Conservation (phyloP, 2,797 vertebrate species). For the Hydrolagus colliei region DNA sequence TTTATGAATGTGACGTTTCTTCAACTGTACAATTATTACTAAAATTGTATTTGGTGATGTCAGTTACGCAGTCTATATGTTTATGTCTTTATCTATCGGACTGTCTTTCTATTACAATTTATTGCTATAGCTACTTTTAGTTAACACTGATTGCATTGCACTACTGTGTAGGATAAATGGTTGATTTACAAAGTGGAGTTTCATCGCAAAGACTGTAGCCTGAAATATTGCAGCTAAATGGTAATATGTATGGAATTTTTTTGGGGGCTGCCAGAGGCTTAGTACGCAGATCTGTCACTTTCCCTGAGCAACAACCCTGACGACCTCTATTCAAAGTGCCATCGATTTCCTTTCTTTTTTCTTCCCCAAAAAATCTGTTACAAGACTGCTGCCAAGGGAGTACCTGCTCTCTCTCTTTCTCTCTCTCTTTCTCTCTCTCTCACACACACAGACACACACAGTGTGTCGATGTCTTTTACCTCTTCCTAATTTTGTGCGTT, state of each 20-base stretch:
- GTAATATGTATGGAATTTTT: slow-evolving; percentile 66
- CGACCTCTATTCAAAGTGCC: slow-evolving; percentile 77
- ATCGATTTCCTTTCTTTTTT: slow-evolving; percentile 66
- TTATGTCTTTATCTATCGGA: slow-evolving; percentile 19
- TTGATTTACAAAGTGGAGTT: slow-evolving; percentile 30
- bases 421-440: slow-evolving; percentile 42
- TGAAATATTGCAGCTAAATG: slow-evolving; percentile 60
- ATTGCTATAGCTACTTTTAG: slow-evolving; percentile 27
- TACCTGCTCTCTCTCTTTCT: slow-evolving; percentile 39
- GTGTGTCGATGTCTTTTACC: too few species aligned
- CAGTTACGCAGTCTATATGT: slow-evolving; percentile 17
- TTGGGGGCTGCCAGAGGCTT: slow-evolving; percentile 48
- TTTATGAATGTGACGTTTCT: slow-evolving; percentile 13
- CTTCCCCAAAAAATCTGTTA: slow-evolving; percentile 45
- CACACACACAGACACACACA: too few species aligned
- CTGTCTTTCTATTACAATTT: slow-evolving; percentile 20
- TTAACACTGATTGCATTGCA: slow-evolving; percentile 30
- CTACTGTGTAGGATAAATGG: slow-evolving; percentile 25
- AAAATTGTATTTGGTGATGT: slow-evolving; percentile 18
- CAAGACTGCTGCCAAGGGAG: slow-evolving; percentile 38
- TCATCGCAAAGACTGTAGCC: slow-evolving; percentile 11
- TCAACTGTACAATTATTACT: slow-evolving; percentile 6
- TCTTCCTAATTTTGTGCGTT: neutral
- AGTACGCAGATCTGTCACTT: slow-evolving; percentile 75
- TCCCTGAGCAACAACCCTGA: slow-evolving; percentile 70